Evolutionary conservation across 2,797 vertebrate species (phyloP), one percentile per base, ranked within the genome.

Genomic region (Eidolon dupreanum): DNA sequence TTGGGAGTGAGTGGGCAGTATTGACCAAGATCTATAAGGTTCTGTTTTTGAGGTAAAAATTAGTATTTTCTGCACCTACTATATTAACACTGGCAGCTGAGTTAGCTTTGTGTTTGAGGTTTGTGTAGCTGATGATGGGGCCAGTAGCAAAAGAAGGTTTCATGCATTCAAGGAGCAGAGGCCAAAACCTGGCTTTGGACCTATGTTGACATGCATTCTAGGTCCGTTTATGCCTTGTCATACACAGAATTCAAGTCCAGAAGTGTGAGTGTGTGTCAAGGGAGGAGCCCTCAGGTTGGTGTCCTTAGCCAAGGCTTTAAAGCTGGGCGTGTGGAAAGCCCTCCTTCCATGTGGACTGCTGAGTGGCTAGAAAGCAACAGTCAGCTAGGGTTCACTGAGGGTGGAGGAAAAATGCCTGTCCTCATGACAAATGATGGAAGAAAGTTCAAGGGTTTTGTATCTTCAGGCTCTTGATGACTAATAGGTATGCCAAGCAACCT

Each of bases 401-500:
- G 66, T 66, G 15, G 31, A 87, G 73, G 61, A 49, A 38, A n/a
- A 12, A 17, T 53, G 5, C 26, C 1, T 73, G 13, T 59, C 57
- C 41, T 83, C 1, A 0, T 55, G 87, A 90, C 77, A 82, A 74
- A 46, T 5, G 36, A 33, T 5, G 36, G 75, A 55, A 59, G 71
- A 63, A 83, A 87, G 84, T 75, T 77, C 65, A 59, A 78, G 51
- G 57, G 55, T 49, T 61, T 57, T 43, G 2, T 26, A 7, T 88
- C 88, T 51, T 70, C 3, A 77, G 28, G 84, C 57, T 88, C 38
- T n/a, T 46, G 38, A 22, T 96, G 90, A 97, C 90, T 91, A 74
- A 91, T 55, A 36, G n/a, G 6, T 49, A 75, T 51, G 43, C 57
- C 79, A 24, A 28, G 15, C 71, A 90, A 28, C 78, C 89, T 94